Conservation (phyloP, 2,113 vertebrate species). For the Actenoides lindsayi region DNA sequence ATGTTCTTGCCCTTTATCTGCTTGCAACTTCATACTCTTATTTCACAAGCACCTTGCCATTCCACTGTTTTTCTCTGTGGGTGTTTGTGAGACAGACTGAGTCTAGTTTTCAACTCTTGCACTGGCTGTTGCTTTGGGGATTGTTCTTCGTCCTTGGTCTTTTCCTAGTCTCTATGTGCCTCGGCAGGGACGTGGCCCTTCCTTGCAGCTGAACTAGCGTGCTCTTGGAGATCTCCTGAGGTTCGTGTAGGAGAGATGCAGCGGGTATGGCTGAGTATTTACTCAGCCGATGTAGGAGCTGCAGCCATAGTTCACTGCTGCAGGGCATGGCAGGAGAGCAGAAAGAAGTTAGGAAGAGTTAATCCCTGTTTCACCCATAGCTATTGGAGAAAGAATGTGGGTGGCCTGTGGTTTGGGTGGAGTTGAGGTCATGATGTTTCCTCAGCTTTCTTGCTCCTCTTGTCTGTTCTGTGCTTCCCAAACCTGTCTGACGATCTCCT, state of each 20-base stretch:
- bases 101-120: not conserved
- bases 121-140: not conserved
- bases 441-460: conserved; percentile 14
- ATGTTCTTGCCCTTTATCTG: not conserved
- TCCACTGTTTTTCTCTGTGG: not conserved
- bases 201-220: not conserved
- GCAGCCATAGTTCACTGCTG: not conserved
- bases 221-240: not conserved
- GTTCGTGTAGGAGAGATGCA: not conserved
- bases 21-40: not conserved
- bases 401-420: conserved; percentile 38
- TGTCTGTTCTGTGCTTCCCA: not conserved
- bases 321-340: not conserved
- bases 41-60: not conserved
- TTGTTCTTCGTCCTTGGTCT: not conserved
- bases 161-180: not conserved
- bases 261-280: not conserved
- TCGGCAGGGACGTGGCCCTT: not conserved
- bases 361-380: not conserved
- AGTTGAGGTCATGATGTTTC: conserved; percentile 14
- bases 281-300: not conserved
- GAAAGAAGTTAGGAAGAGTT: not conserved
- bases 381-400: not conserved
- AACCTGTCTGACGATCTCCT: not conserved
- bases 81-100: not conserved